Conservation (phyloP, 2,113 vertebrate species). For the Gnathonemus echidnorhynchus region DNA sequence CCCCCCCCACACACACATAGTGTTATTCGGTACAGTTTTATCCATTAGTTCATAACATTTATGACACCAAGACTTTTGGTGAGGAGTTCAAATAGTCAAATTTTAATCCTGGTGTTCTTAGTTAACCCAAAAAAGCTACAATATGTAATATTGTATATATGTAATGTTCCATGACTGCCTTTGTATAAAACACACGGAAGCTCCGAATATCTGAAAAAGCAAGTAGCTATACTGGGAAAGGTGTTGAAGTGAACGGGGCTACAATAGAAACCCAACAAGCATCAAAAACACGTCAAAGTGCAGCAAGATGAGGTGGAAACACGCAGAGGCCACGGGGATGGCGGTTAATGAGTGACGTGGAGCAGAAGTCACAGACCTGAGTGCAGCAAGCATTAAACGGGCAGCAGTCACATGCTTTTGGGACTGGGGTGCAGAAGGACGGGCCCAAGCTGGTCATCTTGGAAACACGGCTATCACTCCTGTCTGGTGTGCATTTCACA, state of each 20-base stretch:
- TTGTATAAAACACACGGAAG: not conserved
- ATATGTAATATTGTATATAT: not conserved
- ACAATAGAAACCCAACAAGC: not conserved
- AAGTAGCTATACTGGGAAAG: not conserved
- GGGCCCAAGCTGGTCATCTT: slow-evolving; percentile 36
- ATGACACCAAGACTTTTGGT: not conserved
- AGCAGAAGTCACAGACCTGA: not conserved
- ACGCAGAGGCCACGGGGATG: not conserved
- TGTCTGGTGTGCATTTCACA: not conserved
- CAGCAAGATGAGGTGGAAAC: not conserved
- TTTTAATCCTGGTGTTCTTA: not conserved
- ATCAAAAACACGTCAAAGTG: not conserved
- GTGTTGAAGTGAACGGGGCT: not conserved
- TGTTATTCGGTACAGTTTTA: not conserved
- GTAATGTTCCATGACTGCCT: not conserved
- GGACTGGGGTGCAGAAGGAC: slow-evolving; percentile 15
- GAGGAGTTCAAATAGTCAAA: not conserved
- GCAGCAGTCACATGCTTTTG: slow-evolving; percentile 19
- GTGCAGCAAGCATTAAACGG: slow-evolving; percentile 16
- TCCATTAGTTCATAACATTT: not conserved
- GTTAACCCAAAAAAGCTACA: not conserved
- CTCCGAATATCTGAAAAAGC: not conserved
- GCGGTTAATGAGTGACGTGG: slow-evolving; percentile 15
- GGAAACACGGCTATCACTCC: slow-evolving; percentile 15
- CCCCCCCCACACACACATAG: not conserved